Base-by-base conservation (phyloP, 2,888 invertebrate species). In the Conomelus anceps region DNA sequence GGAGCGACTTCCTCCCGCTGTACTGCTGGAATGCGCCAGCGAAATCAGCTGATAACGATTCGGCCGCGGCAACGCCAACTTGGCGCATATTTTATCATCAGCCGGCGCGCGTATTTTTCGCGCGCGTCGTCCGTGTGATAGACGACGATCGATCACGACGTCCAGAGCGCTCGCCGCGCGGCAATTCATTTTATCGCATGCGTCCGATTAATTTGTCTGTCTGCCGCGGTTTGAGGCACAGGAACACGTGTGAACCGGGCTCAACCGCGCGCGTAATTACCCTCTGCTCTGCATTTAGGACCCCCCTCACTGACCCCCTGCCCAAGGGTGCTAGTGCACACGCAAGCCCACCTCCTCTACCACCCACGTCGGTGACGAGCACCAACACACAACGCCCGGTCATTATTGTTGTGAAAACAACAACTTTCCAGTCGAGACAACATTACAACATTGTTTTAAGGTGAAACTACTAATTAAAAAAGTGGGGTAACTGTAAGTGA, bases 161-260 rank as follows among this genome's bases (percentile, higher is more conserved):
- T n/a, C n/a, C n/a, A n/a, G 63, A 63, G 63, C n/a, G n/a, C 26
- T 7, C 4, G 6, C 6, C 26, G 4, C n/a, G n/a, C 0, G n/a
- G 63, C 63, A n/a, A 63, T 91, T 90, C 91, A 91, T 91, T 91
- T 90, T 90, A 91, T 91, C 90, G 91, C 91, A 91, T 91, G 91
- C 90, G 91, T 90, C 90, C 90, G 90, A 90, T 91, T 91, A 91
- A 91, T 91, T 91, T 91, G 91, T 91, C 91, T 91, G 90, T 90
- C 90, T 89, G 84, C 87, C 63, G 63, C 63, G 63, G 89, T 88
- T 84, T 63, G 23, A 89, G 88, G 34, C n/a, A n/a, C n/a, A n/a
- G n/a, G n/a, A 63, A 7, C 63, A 63, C 63, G 63, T 63, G 63
- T 63, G 63, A 17, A 34, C 17, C 17, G 34, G 17, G 17, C 34